Conservation (phyloP, 1,140 invertebrate species). For the Sycophaga agraensis region DNA sequence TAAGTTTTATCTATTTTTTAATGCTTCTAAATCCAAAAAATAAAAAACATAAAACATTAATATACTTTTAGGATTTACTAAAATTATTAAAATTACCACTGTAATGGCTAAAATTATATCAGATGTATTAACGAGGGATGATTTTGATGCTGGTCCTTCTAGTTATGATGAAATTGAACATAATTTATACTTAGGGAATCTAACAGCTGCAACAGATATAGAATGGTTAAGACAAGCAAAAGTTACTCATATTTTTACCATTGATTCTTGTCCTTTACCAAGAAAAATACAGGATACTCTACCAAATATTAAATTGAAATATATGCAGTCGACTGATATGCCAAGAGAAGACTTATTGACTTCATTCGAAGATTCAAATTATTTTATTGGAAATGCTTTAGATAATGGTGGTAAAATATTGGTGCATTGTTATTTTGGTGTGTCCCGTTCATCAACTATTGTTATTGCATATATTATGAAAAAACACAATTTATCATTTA, state of each 20-base stretch:
- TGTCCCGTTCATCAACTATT: slow-evolving; percentile 81
- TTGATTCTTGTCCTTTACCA: slow-evolving; percentile 80
- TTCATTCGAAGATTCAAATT: slow-evolving; percentile 71
- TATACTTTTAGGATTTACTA: too few relatives aligned
- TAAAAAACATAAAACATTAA: too few relatives aligned
- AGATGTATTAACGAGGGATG: slow-evolving; percentile 50
- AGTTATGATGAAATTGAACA: slow-evolving; percentile 70
- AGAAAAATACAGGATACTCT: slow-evolving; percentile 66
- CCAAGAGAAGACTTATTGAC: slow-evolving; percentile 80
- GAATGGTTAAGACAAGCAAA: slow-evolving; percentile 66
- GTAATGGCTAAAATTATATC: slow-evolving; percentile 40
- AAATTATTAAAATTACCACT: too few relatives aligned
- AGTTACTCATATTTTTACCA: slow-evolving; percentile 76
- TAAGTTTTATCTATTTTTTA: too few relatives aligned
- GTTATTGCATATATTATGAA: slow-evolving; percentile 86
- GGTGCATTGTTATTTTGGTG: slow-evolving; percentile 83
- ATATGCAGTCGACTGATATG: slow-evolving; percentile 78
- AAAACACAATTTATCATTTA: slow-evolving; percentile 70
- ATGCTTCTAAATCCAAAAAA: too few relatives aligned
- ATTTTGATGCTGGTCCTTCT: slow-evolving; percentile 66
- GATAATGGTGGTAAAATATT: slow-evolving; percentile 64
- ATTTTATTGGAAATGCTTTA: slow-evolving; percentile 69
- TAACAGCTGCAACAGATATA: slow-evolving; percentile 75
- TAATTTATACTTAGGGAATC: slow-evolving; percentile 73
- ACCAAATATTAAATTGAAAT: slow-evolving; percentile 69